Percentiles rank a stretch among this genome's conserved stretches.
Evolutionary conservation across 2,888 invertebrate species (phyloP).

Genomic region (Phoenoteleia sp.): DNA sequence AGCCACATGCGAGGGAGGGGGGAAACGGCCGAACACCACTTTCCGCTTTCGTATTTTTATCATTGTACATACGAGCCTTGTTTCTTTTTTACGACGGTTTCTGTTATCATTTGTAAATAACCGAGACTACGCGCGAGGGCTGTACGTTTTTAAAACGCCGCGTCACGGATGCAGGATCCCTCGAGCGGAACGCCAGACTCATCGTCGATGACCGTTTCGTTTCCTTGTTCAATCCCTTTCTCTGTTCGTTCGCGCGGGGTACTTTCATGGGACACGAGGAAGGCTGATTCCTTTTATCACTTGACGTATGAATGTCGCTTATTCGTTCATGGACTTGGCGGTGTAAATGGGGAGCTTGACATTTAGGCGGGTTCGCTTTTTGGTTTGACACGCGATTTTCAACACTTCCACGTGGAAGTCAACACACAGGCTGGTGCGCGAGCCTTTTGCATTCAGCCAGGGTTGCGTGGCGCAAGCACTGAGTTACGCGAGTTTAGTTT

Average conservation of each 20-base stretch:
- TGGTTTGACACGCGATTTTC: slow-evolving; percentile 38
- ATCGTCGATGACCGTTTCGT: slow-evolving; percentile 9
- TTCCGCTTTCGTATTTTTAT: slow-evolving; percentile 6
- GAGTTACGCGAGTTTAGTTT: too few relatives aligned
- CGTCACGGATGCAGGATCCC: slow-evolving; percentile 58
- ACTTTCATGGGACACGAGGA: slow-evolving; percentile 55
- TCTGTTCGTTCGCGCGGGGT: neutral
- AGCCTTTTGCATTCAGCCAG: too few relatives aligned
- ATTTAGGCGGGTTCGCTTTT: slow-evolving; percentile 38
- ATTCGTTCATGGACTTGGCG: slow-evolving; percentile 31
- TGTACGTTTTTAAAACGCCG: neutral
- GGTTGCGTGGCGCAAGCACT: too few relatives aligned
- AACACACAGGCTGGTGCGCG: too few relatives aligned
- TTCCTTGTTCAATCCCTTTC: neutral
- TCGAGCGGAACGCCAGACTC: slow-evolving; percentile 8
- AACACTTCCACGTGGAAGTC: slow-evolving; percentile 54
- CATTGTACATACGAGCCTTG: slow-evolving; percentile 43
- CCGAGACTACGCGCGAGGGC: slow-evolving; percentile 26
- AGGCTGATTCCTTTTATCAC: slow-evolving; percentile 56
- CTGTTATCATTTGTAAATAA: slow-evolving; percentile 60
- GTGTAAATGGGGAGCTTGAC: slow-evolving; percentile 11
- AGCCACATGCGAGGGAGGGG: slow-evolving; percentile 50
- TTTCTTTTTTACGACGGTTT: slow-evolving; percentile 49
- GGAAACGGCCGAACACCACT: neutral
- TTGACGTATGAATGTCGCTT: slow-evolving; percentile 61